Evolutionary conservation across 1,140 invertebrate genomes (phyloP).

Genomic region (Aphaenogaster floridana): DNA sequence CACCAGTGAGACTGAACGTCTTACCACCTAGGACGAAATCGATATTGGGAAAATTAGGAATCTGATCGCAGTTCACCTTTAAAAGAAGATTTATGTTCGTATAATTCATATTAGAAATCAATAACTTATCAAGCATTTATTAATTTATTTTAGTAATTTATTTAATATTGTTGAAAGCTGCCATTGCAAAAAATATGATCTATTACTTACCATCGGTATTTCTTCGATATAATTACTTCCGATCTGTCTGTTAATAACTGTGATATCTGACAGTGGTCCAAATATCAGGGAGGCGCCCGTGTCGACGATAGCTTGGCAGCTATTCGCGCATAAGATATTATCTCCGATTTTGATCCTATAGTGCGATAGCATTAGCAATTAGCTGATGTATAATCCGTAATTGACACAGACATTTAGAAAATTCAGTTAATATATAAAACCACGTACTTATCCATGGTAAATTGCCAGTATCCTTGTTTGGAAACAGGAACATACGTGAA

Average conservation of each 20-base stretch:
- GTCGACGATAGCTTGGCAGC: constrained; percentile 98
- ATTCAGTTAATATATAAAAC: neutral
- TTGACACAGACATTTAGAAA: neutral
- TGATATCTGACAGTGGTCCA: constrained; percentile 94
- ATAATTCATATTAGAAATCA: too few relatives aligned
- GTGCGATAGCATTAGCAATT: constrained; percentile 20
- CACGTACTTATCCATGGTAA: constrained; percentile 94
- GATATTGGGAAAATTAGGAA: neutral
- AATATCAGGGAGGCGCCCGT: constrained; percentile 99
- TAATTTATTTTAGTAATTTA: neutral
- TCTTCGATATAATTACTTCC: constrained; percentile 95
- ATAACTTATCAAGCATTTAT: neutral
- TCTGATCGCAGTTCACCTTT: neutral
- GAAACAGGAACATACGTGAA: constrained; percentile 97
- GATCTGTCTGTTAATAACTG: constrained; percentile 94
- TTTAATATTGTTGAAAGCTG: neutral
- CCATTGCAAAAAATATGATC: neutral
- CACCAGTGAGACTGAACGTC: neutral
- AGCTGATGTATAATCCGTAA: neutral
- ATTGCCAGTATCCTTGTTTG: constrained; percentile 98
- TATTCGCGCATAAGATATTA: constrained; percentile 89
- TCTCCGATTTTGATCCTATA: constrained; percentile 88
- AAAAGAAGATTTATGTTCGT: neutral
- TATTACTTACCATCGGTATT: constrained; percentile 89
- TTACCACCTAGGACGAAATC: neutral